Base-by-base conservation (phyloP, 2,888 invertebrate species). In the Atethmia centrago region DNA sequence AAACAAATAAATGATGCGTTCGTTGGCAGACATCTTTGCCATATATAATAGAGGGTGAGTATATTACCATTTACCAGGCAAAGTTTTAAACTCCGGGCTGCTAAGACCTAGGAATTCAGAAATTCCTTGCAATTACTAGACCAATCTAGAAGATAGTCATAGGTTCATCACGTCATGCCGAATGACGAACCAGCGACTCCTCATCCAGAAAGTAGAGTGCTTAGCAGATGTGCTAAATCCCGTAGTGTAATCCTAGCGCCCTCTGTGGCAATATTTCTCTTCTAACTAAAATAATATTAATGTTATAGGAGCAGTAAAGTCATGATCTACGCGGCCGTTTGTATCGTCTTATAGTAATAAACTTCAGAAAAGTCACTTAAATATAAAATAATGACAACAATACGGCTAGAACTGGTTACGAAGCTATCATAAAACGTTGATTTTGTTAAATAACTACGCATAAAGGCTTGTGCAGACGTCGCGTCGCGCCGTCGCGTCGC, bases 321-420 rank as follows among this genome's bases (percentile, higher is more conserved):
- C 58, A 28, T 77, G 69, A 77, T 69, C 42, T 69, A 77, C 40
- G 77, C 31, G 14, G 40, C 53, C 47, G 8, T 77, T 75, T 69
- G 21, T 42, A 28, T 49, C 53, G 16, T 55, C 19, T 75, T 77
- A 55, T 10, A 10, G 69, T 21, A 69, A 75, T 75, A 77, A 75
- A 75, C 47, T 55, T 61, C 59, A 31, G 25, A 61, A 14, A 1
- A 53, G 53, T 19, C 77, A 61, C 69, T 77, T 69, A 42, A 49
- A 47, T 55, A 47, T 49, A 42, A 62, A 31, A 16, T 56, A 42
- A 28, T 3, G 74, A 25, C 64, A 74, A 74, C 47, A 68, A 68
- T 68, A 16, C 21, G 28, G n/a, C 28, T 59, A 42, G 42, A 58
- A 74, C 36, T 36, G 36, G 67, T 14, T 49, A 42, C n/a, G 40